Evolutionary conservation across 1,140 invertebrate species (phyloP).

Genomic region (Heliconius nattereri): DNA sequence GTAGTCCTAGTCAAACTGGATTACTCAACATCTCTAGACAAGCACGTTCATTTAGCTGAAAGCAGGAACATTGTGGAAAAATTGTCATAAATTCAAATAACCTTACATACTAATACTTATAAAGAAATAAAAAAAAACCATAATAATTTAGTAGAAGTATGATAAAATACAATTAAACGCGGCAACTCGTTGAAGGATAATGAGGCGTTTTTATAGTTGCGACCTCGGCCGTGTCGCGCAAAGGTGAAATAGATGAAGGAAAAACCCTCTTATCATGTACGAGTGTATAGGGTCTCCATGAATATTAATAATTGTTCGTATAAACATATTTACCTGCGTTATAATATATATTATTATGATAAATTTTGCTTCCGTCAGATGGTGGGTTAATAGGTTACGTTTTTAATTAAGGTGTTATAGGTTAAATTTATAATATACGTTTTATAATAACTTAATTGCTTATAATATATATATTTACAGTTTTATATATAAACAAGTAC

Average conservation of each 20-base stretch:
- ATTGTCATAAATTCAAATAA: too few species aligned
- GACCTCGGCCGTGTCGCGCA: constrained; percentile 34
- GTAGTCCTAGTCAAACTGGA: too few species aligned
- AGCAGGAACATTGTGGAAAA: too few species aligned
- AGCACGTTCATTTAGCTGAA: too few species aligned
- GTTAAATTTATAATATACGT: background rate
- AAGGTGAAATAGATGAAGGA: constrained; percentile 40
- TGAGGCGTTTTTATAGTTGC: constrained; percentile 22
- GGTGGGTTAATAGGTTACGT: background rate
- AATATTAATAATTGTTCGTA: constrained; percentile 7
- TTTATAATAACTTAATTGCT: background rate
- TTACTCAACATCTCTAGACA: too few species aligned
- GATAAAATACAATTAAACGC: constrained; percentile 7
- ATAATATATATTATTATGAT: background rate
- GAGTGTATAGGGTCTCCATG: constrained; percentile 15
- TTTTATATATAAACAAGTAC: background rate
- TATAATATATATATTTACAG: background rate
- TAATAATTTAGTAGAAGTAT: constrained; percentile 2
- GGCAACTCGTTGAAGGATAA: constrained; percentile 28
- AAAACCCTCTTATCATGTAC: constrained; percentile 23
- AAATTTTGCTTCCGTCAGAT: background rate
- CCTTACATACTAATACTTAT: background rate
- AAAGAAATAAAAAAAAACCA: background rate
- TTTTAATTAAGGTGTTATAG: background rate
- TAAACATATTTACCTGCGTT: background rate